Evolutionary conservation across 2,797 vertebrate genomes (phyloP), one percentile per base, ranked within the genome.

Genomic region (Labeo calbasu): DNA sequence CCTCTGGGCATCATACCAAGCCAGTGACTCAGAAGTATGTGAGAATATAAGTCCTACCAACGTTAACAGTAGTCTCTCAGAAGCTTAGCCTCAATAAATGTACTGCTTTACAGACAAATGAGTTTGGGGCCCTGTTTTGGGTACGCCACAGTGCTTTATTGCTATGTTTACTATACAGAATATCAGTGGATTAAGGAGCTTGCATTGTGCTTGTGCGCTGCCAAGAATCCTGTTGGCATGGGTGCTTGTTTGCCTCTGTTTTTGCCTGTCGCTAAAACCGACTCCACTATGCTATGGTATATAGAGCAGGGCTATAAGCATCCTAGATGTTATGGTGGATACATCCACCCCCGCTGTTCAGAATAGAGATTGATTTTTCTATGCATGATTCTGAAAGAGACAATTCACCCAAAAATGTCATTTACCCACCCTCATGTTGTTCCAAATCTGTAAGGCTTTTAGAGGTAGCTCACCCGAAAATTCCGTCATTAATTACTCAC

Each of bases 161-260:
- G 83, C 83, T 32, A 83, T 84, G 83, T 87, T 87, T 89, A 83
- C 85, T 79, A 63, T 79, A 84, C 71, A 17, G 66, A 50, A 87
- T 86, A 87, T 89, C 73, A 84, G 69, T 72, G 76, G 85, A 87
- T 87, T 85, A 87, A 70, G 73, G 65, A 80, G 71, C 82, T 83
- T 66, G 85, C 77, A 83, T 63, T 68, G 69, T 50, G 76, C 65
- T 70, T 2, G 23, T 48, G 82, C 11, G 0, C 40, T 83, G 86
- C 86, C 86, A 89, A 85, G 85, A 86, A 83, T 83, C 73, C 75
- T 81, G 77, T 81, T 85, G 81, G 82, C 83, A 75, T 36, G 73
- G 86, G 82, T 81, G 71, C 80, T 79, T 76, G 77, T 73, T 77
- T 81, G 84, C 77, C 48, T 86, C 86, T 83, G 84, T 85, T 89